Base-by-base conservation (phyloP, 2,113 vertebrate species). In the Chionodraco myersi region DNA sequence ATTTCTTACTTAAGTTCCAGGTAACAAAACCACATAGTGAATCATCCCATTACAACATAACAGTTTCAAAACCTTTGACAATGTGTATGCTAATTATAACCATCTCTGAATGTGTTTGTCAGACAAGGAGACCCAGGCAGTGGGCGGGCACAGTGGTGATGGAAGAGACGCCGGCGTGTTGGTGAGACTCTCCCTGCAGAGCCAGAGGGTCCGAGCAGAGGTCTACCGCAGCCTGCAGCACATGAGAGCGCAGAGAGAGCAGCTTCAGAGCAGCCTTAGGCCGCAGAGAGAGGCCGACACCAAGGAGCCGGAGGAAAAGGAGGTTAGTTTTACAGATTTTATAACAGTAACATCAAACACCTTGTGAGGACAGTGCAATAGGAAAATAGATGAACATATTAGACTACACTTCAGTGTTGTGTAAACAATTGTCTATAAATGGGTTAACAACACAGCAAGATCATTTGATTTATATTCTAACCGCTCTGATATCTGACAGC, bases 161-260 rank as follows among this genome's bases (percentile, higher is more conserved):
- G 44, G 49, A 23, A 54, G 74, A 59, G 59, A 79, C 18, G 30
- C 57, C 0, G 44, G 16, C 0, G 56, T 83, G 65, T 82, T 97
- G 80, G 93, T 90, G 62, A 94, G 89, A 5, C 83, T 97, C 44
- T 96, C 95, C 1, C 86, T 92, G 36, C 95, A 97, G 73, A 97
- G 94, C 86, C 93, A 94, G 83, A 94, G 93, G 90, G 86, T 89
- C 63, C 93, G 94, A 74, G 88, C 83, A 11, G 95, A 97, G 86
- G 80, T 96, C 61, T 93, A 95, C 79, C 93, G 90, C 77, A 97
- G 94, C 4, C 89, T 98, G 64, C 94, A 95, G 85, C 94, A 95
- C 85, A 95, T 97, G 96, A 96, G 93, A 56, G 86, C 78, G 65
- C 95, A 96, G 79, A 95, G 95, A 71, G 84, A 84, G 16, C 87